Percentiles rank a stretch among this genome's conserved stretches.
Conservation (phyloP, 2,888 invertebrate genomes). For the Odontocolon sp. region DNA sequence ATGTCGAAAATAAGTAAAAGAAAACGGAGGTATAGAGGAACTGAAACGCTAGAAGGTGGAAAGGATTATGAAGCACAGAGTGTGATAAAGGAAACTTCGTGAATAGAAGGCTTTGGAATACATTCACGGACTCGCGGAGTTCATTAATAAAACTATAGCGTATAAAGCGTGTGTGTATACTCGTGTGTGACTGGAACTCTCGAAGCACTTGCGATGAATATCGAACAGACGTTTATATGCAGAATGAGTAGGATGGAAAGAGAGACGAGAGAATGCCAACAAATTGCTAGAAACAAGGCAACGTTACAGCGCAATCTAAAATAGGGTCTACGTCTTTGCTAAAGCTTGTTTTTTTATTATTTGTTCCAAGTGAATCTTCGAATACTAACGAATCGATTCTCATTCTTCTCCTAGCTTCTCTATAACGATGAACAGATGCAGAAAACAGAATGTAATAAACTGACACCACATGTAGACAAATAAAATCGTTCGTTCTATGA, state of each 20-base stretch:
- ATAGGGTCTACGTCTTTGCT: neutral
- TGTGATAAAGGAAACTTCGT: slow-evolving; percentile 19
- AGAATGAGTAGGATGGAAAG: neutral
- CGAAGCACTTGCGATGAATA: slow-evolving; percentile 10
- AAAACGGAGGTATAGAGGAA: neutral
- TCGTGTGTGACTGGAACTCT: slow-evolving; percentile 18
- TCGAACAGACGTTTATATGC: neutral
- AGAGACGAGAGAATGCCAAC: neutral
- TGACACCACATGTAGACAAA: neutral
- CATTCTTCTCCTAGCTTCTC: neutral
- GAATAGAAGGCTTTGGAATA: slow-evolving; percentile 52
- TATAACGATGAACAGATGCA: too few relatives aligned
- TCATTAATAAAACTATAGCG: slow-evolving; percentile 55
- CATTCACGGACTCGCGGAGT: slow-evolving; percentile 40
- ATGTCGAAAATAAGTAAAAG: slow-evolving; percentile 3
- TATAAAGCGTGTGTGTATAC: slow-evolving; percentile 14
- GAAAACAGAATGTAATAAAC: too few relatives aligned
- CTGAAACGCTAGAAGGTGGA: neutral
- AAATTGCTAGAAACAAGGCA: neutral
- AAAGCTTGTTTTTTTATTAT: neutral
- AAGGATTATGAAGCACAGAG: neutral
- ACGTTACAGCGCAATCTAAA: neutral
- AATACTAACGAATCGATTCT: neutral
- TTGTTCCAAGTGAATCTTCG: neutral
- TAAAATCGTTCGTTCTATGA: slow-evolving; percentile 8